Evolutionary conservation across 53 echinoderm and acorn worm genomes (phyloP).

Genomic region (Stichopus horrens): DNA sequence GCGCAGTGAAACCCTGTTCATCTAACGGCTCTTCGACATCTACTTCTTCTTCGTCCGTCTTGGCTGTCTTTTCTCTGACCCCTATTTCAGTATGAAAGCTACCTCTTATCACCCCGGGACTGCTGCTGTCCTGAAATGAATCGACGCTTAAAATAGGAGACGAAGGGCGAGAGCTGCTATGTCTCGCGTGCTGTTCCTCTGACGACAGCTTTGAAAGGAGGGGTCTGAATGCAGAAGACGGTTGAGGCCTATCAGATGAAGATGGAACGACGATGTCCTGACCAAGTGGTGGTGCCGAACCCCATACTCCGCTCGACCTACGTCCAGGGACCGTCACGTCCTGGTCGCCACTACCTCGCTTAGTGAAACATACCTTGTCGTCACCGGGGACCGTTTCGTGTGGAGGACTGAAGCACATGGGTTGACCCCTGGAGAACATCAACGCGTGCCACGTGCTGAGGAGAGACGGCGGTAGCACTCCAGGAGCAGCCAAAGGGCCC

Average conservation of each 20-base stretch:
- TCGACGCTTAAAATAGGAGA: conserved; percentile 1
- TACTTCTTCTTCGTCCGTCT: not conserved
- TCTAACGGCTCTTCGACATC: not conserved
- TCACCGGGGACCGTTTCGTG: not conserved
- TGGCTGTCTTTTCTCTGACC: not conserved
- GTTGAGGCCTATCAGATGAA: not conserved
- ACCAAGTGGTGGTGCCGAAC: not conserved
- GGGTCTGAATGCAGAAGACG: conserved; percentile 39
- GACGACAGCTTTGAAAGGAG: conserved; percentile 9
- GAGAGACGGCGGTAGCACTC: conserved; percentile 29
- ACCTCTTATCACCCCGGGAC: not conserved
- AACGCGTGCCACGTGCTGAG: conserved; percentile 41
- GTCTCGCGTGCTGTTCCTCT: not conserved
- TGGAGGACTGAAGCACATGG: conserved; percentile 17
- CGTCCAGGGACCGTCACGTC: not conserved
- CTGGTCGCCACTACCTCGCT: not conserved
- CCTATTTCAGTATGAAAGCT: not conserved
- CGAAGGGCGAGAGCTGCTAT: not conserved
- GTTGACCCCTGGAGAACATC: conserved; percentile 41
- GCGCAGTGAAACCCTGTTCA: not conserved
- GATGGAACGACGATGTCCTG: not conserved
- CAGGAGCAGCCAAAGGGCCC: not conserved
- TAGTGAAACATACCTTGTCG: not conserved
- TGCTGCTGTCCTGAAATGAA: not conserved
- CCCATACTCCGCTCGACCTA: conserved; percentile 12